A percentile compares a stretch with the other conserved stretches of the same genome.
phyloP scores from a whole-genome alignment of 2,797 vertebrate genomes.

The Delichon dasypus region DNA sequence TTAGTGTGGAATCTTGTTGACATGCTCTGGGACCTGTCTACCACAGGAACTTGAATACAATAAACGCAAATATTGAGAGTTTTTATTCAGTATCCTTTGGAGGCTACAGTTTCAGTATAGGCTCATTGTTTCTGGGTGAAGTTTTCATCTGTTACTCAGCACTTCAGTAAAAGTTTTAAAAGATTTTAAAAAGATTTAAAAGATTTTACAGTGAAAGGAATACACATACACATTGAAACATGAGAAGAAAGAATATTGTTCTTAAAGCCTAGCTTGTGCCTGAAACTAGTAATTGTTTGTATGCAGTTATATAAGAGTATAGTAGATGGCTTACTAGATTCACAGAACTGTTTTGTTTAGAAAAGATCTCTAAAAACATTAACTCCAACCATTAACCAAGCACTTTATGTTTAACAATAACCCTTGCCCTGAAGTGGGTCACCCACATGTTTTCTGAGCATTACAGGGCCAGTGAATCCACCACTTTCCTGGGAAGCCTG shows the following conservation, averaged over 20 bases:
- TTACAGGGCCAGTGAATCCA: background rate
- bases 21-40: background rate
- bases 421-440: background rate
- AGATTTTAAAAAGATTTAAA: background rate
- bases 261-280: background rate
- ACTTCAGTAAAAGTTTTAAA: background rate
- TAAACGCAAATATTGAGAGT: background rate
- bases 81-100: background rate
- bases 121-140: background rate
- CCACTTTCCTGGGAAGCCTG: background rate
- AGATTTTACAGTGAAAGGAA: background rate
- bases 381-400: background rate
- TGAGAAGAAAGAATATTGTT: background rate
- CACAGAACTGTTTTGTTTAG: background rate
- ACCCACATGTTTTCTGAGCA: background rate
- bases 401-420: background rate
- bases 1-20: background rate
- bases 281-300: background rate
- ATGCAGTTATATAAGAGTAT: background rate
- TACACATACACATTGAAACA: background rate
- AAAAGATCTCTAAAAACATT: background rate
- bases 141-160: background rate
- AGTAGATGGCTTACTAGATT: background rate
- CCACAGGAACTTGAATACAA: background rate
- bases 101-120: background rate